Base-by-base conservation (phyloP, 2,888 invertebrate genomes). In the Leucophenga maculata region DNA sequence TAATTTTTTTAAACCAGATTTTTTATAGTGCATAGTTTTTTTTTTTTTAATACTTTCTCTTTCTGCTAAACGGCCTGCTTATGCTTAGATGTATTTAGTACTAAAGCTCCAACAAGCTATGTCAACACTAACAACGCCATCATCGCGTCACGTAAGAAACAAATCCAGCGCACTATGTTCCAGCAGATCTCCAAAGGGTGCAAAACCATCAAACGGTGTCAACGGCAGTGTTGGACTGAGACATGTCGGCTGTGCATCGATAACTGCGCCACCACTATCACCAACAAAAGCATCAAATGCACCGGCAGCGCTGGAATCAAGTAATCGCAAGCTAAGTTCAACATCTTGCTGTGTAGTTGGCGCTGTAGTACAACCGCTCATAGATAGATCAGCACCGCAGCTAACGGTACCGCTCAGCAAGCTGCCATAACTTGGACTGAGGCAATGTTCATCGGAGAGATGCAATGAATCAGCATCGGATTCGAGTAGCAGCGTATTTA, bases 391-490 rank as follows among this genome's bases (percentile, higher is more conserved):
- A 0, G 78, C 75, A 0, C 76, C 74, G 80, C 22, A 80, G 31
- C 16, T 75, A 31, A 2, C 20, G 31, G 32, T n/a, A 44, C 20
- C 44, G 9, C 18, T 31, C 39, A 81, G 60, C 57, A 82, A 59
- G 6, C 69, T 70, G 55, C 73, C 75, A 20, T 78, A 82, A 48
- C 65, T 62, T 0, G 86, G 85, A 73, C 86, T 87, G 18, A 86
- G 74, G 64, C 88, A 87, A 65, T 85, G 83, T 62, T 87, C 86
- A 20, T 64, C 64, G 3, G 86, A 86, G 22, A 85, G 74, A 75
- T 86, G 89, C 62, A 92, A 80, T 46, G 91, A 91, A 74, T 92
- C 92, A 6, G 91, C 91, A 78, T 92, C 92, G 22, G 83, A 91
- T 76, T 92, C 92, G 70, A 92, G 83, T 46, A 86, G 78, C 72